These are phyloP conservation scores for Drosophila kanapiae DNA, from an alignment of 1,140 invertebrate genomes.

Conservation along the genomic window DNA sequence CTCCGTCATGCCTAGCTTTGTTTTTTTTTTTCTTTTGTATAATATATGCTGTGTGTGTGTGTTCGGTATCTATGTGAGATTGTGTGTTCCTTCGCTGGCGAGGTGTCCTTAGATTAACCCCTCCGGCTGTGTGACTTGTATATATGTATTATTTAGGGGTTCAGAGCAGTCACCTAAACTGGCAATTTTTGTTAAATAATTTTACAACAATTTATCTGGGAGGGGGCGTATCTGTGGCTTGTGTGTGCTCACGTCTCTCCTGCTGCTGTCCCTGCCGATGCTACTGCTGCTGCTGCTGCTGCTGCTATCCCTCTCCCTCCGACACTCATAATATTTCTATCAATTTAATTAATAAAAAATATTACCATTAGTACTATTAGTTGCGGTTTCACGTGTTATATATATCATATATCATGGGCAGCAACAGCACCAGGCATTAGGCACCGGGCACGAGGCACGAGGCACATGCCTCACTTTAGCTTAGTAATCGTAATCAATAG, in stretches of 20 bases:
- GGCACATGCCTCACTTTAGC: slow-evolving; percentile 46
- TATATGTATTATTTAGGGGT: slow-evolving; percentile 2
- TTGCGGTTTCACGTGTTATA: slow-evolving; percentile 45
- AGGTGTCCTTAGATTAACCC: not conserved
- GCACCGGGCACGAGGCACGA: slow-evolving; percentile 14
- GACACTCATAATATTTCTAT: slow-evolving; percentile 73
- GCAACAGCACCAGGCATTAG: slow-evolving; percentile 28
- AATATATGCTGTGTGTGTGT: slow-evolving; percentile 24
- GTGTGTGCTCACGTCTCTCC: not conserved
- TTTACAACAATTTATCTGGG: slow-evolving; percentile 74
- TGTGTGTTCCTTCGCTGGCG: slow-evolving; percentile 7
- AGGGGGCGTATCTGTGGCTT: slow-evolving; percentile 18
- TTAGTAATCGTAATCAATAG: slow-evolving; percentile 77
- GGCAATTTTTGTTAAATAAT: slow-evolving; percentile 65
- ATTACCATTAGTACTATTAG: slow-evolving; percentile 77
- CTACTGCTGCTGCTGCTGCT: slow-evolving; percentile 16
- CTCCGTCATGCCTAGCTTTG: slow-evolving; percentile 22
- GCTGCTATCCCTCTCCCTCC: slow-evolving; percentile 23
- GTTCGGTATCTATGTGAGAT: slow-evolving; percentile 31
- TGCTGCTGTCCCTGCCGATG: slow-evolving; percentile 26
- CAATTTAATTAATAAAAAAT: slow-evolving; percentile 83
- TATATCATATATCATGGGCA: slow-evolving; percentile 51
- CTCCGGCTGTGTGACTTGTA: slow-evolving; percentile 20
- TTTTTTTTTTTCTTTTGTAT: slow-evolving; percentile 28
- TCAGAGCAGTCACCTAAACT: slow-evolving; percentile 49